Percentiles rank a stretch among this genome's conserved stretches.
Conservation (phyloP, 1,140 invertebrate species). For the Druon quercuslanigerum region DNA sequence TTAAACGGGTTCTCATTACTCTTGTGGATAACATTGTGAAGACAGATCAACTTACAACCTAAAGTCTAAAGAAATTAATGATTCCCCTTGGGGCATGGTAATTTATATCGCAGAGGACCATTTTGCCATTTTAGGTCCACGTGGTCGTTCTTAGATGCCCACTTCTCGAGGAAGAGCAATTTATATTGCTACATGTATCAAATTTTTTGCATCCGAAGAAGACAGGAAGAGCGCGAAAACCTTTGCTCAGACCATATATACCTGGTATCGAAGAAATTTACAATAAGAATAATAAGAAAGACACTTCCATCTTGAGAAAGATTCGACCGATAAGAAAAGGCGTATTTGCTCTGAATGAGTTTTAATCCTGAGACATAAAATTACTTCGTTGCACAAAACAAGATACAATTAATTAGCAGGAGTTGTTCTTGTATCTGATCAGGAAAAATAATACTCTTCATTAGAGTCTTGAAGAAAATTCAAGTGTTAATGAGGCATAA, state of each 20-base stretch:
- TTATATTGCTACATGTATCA: background rate
- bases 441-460: too few relatives aligned
- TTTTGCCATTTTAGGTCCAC: background rate
- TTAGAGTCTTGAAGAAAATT: background rate
- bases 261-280: too few relatives aligned
- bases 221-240: too few relatives aligned
- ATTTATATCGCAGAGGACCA: background rate
- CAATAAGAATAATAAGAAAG: background rate
- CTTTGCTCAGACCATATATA: too few relatives aligned
- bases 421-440: too few relatives aligned
- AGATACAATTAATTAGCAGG: background rate
- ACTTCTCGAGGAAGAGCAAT: background rate
- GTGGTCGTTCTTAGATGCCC: background rate
- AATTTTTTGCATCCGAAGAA: too few relatives aligned
- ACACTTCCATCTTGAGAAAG: background rate
- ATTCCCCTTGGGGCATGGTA: background rate
- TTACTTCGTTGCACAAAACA: background rate
- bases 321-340: background rate
- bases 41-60: background rate
- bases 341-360: background rate
- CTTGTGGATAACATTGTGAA: constrained; percentile 12
- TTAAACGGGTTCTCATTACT: background rate
- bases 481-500: background rate
- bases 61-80: constrained; percentile 3
- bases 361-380: background rate